Evolutionary conservation across 2,797 vertebrate genomes (phyloP), one percentile per base, ranked within the genome.

Genomic region (Cynopterus sphinx): DNA sequence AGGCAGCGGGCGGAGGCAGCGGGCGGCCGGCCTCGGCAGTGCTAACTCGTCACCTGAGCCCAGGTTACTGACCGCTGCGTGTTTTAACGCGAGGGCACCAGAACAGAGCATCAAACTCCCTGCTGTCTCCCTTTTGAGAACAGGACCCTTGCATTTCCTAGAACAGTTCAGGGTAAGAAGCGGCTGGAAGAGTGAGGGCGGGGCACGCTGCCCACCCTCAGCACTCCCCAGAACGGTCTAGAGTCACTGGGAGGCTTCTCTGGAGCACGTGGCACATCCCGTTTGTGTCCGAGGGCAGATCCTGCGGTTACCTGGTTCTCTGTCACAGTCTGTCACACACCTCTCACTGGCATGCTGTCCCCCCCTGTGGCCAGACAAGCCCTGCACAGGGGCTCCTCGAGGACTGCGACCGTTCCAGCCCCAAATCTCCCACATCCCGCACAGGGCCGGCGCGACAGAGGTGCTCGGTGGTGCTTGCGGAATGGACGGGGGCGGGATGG

Each of bases 371-470:
- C 70, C 33, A 5, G 33, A 17, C 9, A 9, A 75, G 12, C 26
- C 57, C 81, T 68, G 2, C 49, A 2, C 1, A 0, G 5, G 70
- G 79, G 46, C 19, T 55, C 41, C n/a, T 8, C 51, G 41, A n/a
- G 4, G 15, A 13, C 24, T 7, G 0, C n/a, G 13, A 36, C 15
- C 5, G 51, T 6, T 41, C 31, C 22, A 28, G 70, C 67, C n/a
- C 19, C 10, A 7, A 28, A 9, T 36, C 51, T 31, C 63, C 68
- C 41, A 1, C 28, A 31, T 24, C 13, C 2, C 4, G 0, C 6
- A 1, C 21, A 2, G n/a, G 0, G 31, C 28, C 9, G 24, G 46
- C 13, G 0, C 9, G 5, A 1, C 3, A 73, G 46, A 9, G 46
- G n/a, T 22, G 74, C 61, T 39, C 16, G 11, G 67, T 4, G 36